Evolutionary conservation across 2,113 vertebrate species (phyloP).

Genomic region (Ameiurus melas): DNA sequence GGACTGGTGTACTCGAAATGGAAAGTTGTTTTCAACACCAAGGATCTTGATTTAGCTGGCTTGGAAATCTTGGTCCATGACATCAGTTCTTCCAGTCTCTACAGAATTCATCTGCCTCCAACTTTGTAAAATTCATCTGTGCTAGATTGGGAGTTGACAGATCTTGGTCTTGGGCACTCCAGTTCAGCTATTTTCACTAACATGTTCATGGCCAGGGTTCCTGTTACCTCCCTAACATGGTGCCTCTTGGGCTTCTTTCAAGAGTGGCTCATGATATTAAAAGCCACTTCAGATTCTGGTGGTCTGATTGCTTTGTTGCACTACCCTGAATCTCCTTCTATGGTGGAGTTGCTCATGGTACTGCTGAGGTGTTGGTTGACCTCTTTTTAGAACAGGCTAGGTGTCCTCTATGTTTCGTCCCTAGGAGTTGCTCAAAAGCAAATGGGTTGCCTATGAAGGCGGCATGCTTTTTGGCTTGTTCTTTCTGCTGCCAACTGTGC

Average conservation of each 20-base stretch:
- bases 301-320: neutral
- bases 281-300: neutral
- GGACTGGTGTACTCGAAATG: neutral
- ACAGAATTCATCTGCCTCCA: neutral
- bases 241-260: neutral
- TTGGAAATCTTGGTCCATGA: constrained; percentile 7
- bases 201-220: neutral
- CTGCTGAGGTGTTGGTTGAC: too few species aligned
- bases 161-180: neutral
- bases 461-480: neutral
- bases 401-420: constrained; percentile 6
- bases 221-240: neutral
- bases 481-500: neutral
- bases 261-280: neutral
- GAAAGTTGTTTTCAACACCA: neutral
- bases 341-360: neutral
- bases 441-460: constrained; percentile 5
- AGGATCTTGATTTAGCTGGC: constrained; percentile 2
- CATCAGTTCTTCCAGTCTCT: neutral
- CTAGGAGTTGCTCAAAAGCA: neutral
- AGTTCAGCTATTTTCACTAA: neutral
- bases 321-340: neutral
- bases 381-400: neutral
- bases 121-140: constrained; percentile 4
- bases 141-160: neutral